These are phyloP conservation scores for Mustelus asterias DNA, from an alignment of 2,113 vertebrate species.

Conservation along the genomic window DNA sequence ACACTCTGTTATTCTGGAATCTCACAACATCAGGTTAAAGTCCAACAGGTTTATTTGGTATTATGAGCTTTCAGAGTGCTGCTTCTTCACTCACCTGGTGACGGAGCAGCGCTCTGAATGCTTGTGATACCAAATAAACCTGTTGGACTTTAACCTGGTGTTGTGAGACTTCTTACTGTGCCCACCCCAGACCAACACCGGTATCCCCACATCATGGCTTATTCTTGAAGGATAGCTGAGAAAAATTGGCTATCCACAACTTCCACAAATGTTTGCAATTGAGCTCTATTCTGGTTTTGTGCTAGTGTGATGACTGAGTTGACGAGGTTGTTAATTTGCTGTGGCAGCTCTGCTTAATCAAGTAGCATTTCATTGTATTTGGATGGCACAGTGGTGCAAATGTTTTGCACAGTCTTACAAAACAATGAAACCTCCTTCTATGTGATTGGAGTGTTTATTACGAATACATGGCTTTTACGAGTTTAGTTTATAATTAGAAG, in stretches of 20 bases:
- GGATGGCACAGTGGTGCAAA: background rate
- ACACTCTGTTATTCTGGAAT: background rate
- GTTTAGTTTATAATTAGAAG: background rate
- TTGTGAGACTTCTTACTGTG: no score
- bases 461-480: background rate
- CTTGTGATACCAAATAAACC: no score
- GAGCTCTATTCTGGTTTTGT: background rate
- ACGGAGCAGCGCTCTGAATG: no score
- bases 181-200: no score
- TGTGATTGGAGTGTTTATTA: background rate
- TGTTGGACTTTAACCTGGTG: no score
- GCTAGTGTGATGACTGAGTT: background rate
- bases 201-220: background rate
- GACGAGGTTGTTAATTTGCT: background rate
- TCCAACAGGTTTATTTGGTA: no score
- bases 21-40: no score
- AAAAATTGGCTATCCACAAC: background rate
- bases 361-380: background rate
- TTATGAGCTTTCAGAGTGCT: no score
- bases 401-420: background rate
- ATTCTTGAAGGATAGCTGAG: background rate
- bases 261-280: background rate
- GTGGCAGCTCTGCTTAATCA: background rate
- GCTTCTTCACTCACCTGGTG: no score
- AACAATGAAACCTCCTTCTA: background rate